Conservation (phyloP, 2,888 invertebrate genomes). For the Allacma fusca region DNA sequence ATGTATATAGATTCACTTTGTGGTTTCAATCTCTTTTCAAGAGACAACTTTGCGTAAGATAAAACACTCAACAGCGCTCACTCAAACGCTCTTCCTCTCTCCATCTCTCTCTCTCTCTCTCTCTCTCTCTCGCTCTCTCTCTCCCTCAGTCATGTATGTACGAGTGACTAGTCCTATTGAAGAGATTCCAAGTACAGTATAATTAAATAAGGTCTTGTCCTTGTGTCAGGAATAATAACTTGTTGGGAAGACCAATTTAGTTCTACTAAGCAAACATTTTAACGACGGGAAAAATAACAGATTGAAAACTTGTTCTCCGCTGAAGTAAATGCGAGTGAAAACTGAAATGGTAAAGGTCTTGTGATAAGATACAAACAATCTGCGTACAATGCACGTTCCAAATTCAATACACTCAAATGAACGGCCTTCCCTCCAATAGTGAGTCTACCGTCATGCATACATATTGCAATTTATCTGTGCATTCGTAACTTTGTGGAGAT, state of each 20-base stretch:
- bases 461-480: no score
- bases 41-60: not conserved
- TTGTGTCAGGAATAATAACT: constrained; percentile 11
- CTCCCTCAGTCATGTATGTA: not conserved
- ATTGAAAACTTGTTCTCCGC: not conserved
- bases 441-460: no score
- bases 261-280: not conserved
- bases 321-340: no score
- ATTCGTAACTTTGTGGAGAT: no score
- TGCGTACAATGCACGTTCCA: no score
- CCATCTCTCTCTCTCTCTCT: not conserved
- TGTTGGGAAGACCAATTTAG: not conserved
- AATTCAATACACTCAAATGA: no score
- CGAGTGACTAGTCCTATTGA: not conserved
- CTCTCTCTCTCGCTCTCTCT: not conserved
- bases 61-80: constrained; percentile 12
- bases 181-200: not conserved
- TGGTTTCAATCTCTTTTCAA: constrained; percentile 11
- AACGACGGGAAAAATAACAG: not conserved
- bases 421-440: no score
- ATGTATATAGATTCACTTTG: constrained; percentile 1
- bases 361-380: no score
- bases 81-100: not conserved
- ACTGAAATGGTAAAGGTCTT: no score
- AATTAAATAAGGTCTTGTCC: constrained; percentile 8